Evolutionary conservation across 2,797 vertebrate genomes (phyloP).

Genomic region (Bradypodion ventrale): DNA sequence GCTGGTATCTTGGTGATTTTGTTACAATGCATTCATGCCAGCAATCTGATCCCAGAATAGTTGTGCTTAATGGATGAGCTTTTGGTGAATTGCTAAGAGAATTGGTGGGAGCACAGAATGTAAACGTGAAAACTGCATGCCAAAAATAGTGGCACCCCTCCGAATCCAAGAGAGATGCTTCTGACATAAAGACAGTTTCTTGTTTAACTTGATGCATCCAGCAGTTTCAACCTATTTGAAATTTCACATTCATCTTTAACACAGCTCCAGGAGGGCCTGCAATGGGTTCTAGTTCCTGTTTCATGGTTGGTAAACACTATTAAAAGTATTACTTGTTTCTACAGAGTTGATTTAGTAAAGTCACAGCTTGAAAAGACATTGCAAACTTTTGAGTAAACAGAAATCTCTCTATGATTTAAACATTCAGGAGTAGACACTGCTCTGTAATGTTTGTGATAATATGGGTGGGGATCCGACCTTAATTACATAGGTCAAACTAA

Average conservation of each 20-base stretch:
- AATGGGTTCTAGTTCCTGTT: constrained; percentile 36
- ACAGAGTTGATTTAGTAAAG: not conserved
- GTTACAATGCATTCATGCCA: constrained; percentile 53
- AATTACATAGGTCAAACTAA: too few relatives aligned
- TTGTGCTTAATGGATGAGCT: constrained; percentile 51
- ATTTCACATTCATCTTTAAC: constrained; percentile 48
- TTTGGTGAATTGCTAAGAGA: constrained; percentile 56
- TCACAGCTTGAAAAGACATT: constrained; percentile 15
- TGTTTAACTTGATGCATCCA: constrained; percentile 32
- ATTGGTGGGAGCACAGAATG: constrained; percentile 38
- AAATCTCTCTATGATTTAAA: not conserved
- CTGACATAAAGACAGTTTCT: constrained; percentile 25
- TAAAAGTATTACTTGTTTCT: constrained; percentile 28
- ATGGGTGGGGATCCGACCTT: not conserved
- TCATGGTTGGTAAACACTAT: constrained; percentile 46
- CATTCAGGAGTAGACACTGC: constrained; percentile 8
- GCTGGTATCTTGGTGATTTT: constrained; percentile 34
- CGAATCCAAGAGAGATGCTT: constrained; percentile 48
- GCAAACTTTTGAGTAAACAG: not conserved
- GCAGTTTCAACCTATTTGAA: constrained; percentile 36
- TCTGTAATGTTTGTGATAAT: not conserved
- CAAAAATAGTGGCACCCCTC: constrained; percentile 51
- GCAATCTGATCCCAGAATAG: constrained; percentile 56
- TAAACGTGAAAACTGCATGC: not conserved
- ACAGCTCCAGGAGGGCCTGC: constrained; percentile 24